These are phyloP conservation scores for Saxicola maurus DNA, from an alignment of 2,797 vertebrate species.

Conservation along the genomic window DNA sequence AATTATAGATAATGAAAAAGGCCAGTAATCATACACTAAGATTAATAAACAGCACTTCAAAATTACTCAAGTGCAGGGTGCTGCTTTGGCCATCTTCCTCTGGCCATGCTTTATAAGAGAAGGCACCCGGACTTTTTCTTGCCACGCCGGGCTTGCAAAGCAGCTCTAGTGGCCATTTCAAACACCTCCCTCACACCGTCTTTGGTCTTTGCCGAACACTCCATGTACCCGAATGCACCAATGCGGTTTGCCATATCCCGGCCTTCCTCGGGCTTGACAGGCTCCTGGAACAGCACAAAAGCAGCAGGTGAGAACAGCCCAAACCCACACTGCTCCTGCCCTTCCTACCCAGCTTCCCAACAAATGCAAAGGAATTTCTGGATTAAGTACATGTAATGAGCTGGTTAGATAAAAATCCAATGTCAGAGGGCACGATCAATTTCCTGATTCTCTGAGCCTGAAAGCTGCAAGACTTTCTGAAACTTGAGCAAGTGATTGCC, in stretches of 20 bases:
- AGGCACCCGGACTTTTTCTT: slow-evolving; percentile 93
- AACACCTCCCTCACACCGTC: slow-evolving; percentile 98
- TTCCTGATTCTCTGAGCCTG: neutral
- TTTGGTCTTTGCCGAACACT: slow-evolving; percentile 98
- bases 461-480: neutral
- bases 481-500: neutral
- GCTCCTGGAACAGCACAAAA: slow-evolving; percentile 78
- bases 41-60: slow-evolving; percentile 86
- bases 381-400: neutral
- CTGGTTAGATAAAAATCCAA: neutral
- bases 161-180: slow-evolving; percentile 98
- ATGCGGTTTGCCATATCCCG: slow-evolving; percentile 94
- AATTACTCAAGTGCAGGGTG: slow-evolving; percentile 74
- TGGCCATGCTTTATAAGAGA: slow-evolving; percentile 85
- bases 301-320: neutral
- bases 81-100: slow-evolving; percentile 74
- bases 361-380: neutral
- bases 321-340: neutral
- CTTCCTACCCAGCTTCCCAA: neutral
- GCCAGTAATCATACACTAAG: slow-evolving; percentile 84
- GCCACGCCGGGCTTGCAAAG: slow-evolving; percentile 92
- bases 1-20: slow-evolving; percentile 86
- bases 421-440: rapidly evolving
- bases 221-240: slow-evolving; percentile 95
- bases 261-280: slow-evolving; percentile 94